Evolutionary conservation across 2,888 invertebrate species (phyloP).

Genomic region (Trachelus stipa): DNA sequence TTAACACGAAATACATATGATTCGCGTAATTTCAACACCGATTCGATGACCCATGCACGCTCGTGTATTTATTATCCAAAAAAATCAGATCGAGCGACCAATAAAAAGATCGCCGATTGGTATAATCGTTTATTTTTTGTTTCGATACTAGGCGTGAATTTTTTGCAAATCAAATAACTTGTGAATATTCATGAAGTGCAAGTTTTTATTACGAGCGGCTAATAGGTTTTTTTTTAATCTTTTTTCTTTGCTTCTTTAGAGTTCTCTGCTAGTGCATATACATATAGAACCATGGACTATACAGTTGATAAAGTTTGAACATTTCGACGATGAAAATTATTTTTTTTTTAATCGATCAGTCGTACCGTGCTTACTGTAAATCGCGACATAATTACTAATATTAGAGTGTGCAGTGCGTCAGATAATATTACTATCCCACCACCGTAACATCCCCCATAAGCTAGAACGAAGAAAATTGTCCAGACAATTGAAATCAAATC

Average conservation of each 20-base stretch:
- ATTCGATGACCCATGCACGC: background rate
- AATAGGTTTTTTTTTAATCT: background rate
- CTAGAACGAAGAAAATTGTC: background rate
- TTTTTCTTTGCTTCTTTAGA: background rate
- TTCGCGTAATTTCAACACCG: background rate
- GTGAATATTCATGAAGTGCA: background rate
- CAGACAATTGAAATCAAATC: slow-evolving; percentile 5
- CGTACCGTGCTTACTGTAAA: background rate
- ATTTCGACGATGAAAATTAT: background rate
- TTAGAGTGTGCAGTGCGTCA: slow-evolving; percentile 16
- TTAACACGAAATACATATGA: background rate
- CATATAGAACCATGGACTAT: too few species aligned
- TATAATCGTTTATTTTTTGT: background rate
- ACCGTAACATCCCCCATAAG: slow-evolving; percentile 9
- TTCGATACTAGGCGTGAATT: background rate
- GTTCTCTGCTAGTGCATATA: too few species aligned
- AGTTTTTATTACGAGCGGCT: background rate
- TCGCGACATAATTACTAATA: background rate
- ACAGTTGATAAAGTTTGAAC: background rate
- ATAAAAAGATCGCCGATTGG: background rate
- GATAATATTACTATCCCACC: slow-evolving; percentile 8
- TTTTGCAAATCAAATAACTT: background rate
- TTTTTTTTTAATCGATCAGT: background rate
- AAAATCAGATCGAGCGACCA: background rate
- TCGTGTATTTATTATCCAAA: background rate